These are phyloP conservation scores for Lycaena phlaeas DNA, from an alignment of 2,888 invertebrate genomes.

Conservation along the genomic window DNA sequence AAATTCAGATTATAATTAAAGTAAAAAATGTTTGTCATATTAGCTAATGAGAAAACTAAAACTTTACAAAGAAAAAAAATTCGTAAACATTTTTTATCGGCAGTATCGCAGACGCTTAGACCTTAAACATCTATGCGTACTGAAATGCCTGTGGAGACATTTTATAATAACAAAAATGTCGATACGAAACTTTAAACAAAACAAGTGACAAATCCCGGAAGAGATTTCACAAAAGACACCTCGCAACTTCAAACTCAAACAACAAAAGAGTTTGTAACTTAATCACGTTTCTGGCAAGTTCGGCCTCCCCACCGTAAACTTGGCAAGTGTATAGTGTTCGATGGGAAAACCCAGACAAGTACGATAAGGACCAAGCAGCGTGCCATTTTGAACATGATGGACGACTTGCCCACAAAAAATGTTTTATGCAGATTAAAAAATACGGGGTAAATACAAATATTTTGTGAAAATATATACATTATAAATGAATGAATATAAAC, in stretches of 20 bases:
- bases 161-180: background rate
- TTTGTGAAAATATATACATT: no score
- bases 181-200: constrained; percentile 2
- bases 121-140: no score
- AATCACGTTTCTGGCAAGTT: constrained; percentile 11
- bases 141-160: background rate
- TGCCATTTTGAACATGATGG: constrained; percentile 1
- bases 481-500: no score
- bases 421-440: no score
- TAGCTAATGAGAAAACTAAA: no score
- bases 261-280: constrained; percentile 16
- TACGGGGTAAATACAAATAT: no score
- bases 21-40: no score
- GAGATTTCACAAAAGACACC: constrained; percentile 13
- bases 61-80: no score
- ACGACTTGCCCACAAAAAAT: no score
- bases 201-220: constrained; percentile 13
- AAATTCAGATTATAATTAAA: no score
- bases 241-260: constrained; percentile 14
- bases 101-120: no score
- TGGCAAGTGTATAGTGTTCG: constrained; percentile 6
- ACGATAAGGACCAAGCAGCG: constrained; percentile 1
- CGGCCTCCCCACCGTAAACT: constrained; percentile 3
- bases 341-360: constrained; percentile 3
- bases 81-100: no score